Evolutionary conservation across 1,140 invertebrate species (phyloP).

Genomic region (Bicyclus anynana): DNA sequence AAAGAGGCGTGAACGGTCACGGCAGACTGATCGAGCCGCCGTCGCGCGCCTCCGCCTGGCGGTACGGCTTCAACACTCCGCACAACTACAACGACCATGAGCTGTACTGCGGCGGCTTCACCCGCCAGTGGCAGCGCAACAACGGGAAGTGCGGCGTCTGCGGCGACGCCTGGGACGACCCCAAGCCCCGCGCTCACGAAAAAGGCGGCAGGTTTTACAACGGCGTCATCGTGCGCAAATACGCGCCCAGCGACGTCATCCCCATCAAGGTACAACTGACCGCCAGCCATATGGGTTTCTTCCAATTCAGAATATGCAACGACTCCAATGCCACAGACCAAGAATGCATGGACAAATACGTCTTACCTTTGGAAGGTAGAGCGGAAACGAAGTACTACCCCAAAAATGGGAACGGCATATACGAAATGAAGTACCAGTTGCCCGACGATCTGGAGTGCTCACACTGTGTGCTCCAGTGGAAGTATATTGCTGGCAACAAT

Average conservation of each 20-base stretch:
- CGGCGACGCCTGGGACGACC: slow-evolving; percentile 88
- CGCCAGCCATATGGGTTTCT: slow-evolving; percentile 89
- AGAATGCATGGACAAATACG: slow-evolving; percentile 86
- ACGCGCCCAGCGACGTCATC: slow-evolving; percentile 82
- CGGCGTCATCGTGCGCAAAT: slow-evolving; percentile 87
- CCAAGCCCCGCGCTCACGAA: slow-evolving; percentile 87
- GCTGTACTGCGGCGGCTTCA: slow-evolving; percentile 92
- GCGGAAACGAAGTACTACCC: slow-evolving; percentile 84
- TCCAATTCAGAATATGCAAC: slow-evolving; percentile 92
- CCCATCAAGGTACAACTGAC: slow-evolving; percentile 87
- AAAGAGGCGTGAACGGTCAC: slow-evolving; percentile 75
- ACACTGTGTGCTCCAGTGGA: slow-evolving; percentile 90
- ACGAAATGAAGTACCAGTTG: slow-evolving; percentile 85
- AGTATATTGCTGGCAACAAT: slow-evolving; percentile 88
- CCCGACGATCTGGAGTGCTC: slow-evolving; percentile 83
- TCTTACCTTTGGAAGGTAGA: slow-evolving; percentile 77
- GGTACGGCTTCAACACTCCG: slow-evolving; percentile 85
- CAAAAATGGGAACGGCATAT: slow-evolving; percentile 85
- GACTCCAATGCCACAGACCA: slow-evolving; percentile 80
- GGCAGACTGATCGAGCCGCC: slow-evolving; percentile 91
- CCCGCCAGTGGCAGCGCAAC: slow-evolving; percentile 84
- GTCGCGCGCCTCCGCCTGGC: slow-evolving; percentile 89
- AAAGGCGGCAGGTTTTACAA: slow-evolving; percentile 89
- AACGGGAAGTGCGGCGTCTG: slow-evolving; percentile 92
- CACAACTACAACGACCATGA: slow-evolving; percentile 94